These are phyloP conservation scores for Heterotilapia buettikoferi DNA, from an alignment of 2,113 vertebrate genomes.

Conservation along the genomic window DNA sequence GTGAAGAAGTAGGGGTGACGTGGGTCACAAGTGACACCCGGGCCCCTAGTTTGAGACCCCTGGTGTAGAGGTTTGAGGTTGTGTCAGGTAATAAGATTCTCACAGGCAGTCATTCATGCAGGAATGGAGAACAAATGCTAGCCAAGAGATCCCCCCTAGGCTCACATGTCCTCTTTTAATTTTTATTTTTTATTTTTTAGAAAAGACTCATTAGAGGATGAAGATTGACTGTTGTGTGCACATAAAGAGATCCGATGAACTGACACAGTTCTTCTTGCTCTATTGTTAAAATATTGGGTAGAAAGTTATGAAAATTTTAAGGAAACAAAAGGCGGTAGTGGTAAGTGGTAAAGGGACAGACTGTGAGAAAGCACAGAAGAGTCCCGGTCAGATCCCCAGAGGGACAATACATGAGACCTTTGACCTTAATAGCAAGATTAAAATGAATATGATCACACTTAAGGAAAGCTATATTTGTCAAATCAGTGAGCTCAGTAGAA, in stretches of 20 bases:
- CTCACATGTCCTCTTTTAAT: neutral
- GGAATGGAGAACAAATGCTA: neutral
- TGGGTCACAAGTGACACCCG: neutral
- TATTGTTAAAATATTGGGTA: neutral
- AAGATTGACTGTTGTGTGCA: neutral
- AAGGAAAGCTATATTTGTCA: neutral
- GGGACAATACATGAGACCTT: neutral
- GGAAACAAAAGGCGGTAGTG: neutral
- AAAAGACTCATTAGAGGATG: neutral
- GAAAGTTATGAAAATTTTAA: neutral
- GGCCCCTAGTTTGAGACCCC: neutral
- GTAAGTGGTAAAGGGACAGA: neutral
- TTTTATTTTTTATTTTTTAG: neutral
- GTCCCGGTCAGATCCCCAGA: neutral
- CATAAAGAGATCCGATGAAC: neutral
- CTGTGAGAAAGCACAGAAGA: constrained; percentile 21
- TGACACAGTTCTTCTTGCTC: neutral
- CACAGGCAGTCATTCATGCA: neutral
- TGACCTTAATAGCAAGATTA: neutral
- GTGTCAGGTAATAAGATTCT: neutral
- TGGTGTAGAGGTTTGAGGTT: neutral
- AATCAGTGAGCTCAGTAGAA: neutral
- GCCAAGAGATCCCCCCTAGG: neutral
- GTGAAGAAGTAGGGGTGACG: neutral
- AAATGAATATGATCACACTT: neutral